A percentile compares a stretch with the other conserved stretches of the same genome.
phyloP scores from a whole-genome alignment of 2,113 vertebrate species.

The Ceuthmochares aereus region DNA sequence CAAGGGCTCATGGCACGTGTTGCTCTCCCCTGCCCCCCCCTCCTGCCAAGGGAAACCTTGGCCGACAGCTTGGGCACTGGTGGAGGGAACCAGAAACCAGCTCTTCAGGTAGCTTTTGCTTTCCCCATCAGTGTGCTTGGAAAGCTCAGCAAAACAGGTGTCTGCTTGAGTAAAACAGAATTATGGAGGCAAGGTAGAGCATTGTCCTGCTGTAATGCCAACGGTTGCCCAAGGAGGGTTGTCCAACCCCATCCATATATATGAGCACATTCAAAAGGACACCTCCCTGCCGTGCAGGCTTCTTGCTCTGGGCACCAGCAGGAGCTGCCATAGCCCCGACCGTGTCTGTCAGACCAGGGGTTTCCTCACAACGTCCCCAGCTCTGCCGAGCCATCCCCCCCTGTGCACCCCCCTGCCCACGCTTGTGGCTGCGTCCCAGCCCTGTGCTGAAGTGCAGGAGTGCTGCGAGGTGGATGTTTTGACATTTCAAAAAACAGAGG shows the following conservation, averaged over 20 bases:
- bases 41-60: not conserved
- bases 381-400: not conserved
- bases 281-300: not conserved
- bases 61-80: not conserved
- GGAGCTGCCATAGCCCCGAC: not conserved
- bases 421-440: not conserved
- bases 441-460: not conserved
- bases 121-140: not conserved
- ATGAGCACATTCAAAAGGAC: not conserved
- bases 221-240: not conserved
- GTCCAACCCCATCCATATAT: not conserved
- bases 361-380: not conserved
- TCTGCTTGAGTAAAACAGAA: not conserved
- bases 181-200: not conserved
- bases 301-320: not conserved
- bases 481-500: not conserved
- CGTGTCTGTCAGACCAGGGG: not conserved
- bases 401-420: not conserved
- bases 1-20: accelerated
- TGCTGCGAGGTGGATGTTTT: not conserved
- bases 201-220: not conserved
- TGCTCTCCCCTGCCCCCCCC: not conserved
- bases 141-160: not conserved
- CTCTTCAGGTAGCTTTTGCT: not conserved
- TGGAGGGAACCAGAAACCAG: not conserved